Evolutionary conservation across 1,140 invertebrate genomes (phyloP), one percentile per base, ranked within the genome.

Genomic region (Cydia splendana): DNA sequence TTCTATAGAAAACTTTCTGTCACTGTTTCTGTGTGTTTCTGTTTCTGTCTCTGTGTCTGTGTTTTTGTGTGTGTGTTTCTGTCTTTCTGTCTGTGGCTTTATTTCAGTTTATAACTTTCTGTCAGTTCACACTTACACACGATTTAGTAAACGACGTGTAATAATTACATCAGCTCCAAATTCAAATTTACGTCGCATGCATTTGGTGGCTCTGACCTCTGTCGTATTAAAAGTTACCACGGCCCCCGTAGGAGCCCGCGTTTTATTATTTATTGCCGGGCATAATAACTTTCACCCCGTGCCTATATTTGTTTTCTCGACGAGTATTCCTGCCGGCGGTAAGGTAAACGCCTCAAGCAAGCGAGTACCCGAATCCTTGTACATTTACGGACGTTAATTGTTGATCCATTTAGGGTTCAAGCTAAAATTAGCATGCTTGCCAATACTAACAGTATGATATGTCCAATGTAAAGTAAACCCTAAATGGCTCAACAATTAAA

Each of bases 241-340:
- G 71, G 77, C 79, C 74, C 86, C 81, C 86, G 76, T 51, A 78
- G 82, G 87, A 81, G 79, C 78, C 76, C 80, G 87, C 80, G 87
- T 84, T 91, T 86, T 90, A 92, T 92, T 92, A 91, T 92, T 91
- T 91, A 92, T 89, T 87, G 85, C 87, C 82, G 75, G 76, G 78
- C 83, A 81, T 88, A 88, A 88, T 86, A 88, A 88, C 82, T 84
- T 84, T 77, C 76, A 51, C 75, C 79, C 77, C 77, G 82, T 34
- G 38, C 69, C 84, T 90, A 88, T 91, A 89, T 91, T 92, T 91
- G 91, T 91, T 91, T 85, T 83, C 51, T 53, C 51, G n/a, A 7
- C 84, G 74, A n/a, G 57, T 62, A 24, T 24, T 62, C 57, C 57
- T n/a, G 6, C n/a, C 2, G 20, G 20, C n/a, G 4, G 10, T 5